Base-by-base conservation (phyloP, 2,888 invertebrate species). In the Nomada fabriciana region DNA sequence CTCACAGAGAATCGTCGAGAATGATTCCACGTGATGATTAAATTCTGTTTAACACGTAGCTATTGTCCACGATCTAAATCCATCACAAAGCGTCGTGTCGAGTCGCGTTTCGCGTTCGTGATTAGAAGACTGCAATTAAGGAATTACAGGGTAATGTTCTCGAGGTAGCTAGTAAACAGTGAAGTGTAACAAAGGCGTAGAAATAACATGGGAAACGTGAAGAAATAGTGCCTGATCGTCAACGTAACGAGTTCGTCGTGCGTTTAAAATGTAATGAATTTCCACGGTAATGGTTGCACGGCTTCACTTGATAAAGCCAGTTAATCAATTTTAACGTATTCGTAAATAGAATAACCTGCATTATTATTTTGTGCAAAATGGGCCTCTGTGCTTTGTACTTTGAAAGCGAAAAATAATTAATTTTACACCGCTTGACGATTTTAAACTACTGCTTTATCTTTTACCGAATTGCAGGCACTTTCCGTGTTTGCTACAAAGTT, bases 81-180 rank as follows among this genome's bases (percentile, higher is more conserved):
- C 29, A 7, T 18, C 15, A 52, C 53, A 55, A 60, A 47, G 53
- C 59, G 18, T n/a, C 20, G 57, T 15, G 50, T 11, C 50, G 29
- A 42, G 47, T 11, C 42, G 47, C 68, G 13, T 67, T 59, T 42
- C 63, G 47, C 47, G 67, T 69, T 42, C 1, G 43, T 67, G 67
- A 81, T 63, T 73, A 81, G 59, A 52, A 43, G 43, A 53, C 53
- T 43, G 25, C 23, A 18, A 15, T 52, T 68, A 64, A 69, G 59
- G 43, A 61, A 78, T 61, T 55, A 81, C 68, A 80, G 52, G 59
- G 53, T 11, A 50, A 29, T 36, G 59, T 29, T 29, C 15, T 13
- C 29, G 52, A 63, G 55, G 63, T 59, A n/a, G 20, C n/a, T 36
- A 43, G 59, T 74, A 72, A 82, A 76, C 52, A 73, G 43, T 15